Conservation (phyloP, 2,797 vertebrate species). For the Megalops cyprinoides region DNA sequence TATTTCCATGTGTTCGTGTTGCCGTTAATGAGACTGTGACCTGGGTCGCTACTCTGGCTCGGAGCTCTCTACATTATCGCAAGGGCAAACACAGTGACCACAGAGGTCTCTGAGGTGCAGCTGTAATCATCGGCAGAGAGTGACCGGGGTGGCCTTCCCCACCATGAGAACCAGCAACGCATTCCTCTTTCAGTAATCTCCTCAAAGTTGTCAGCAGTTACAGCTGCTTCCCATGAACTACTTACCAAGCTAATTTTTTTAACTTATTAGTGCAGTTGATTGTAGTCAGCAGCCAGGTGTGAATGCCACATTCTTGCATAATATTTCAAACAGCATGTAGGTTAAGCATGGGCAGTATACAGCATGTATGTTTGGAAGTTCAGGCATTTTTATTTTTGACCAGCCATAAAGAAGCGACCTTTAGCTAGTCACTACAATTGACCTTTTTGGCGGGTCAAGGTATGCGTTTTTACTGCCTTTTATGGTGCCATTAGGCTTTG, state of each 20-base stretch:
- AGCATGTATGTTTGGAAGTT: no score
- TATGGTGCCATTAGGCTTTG: neutral
- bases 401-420: no score
- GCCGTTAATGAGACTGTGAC: neutral
- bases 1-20: neutral
- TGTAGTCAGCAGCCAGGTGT: neutral
- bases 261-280: neutral
- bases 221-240: no score
- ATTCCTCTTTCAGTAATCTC: no score
- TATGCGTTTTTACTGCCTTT: no score
- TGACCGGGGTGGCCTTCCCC: neutral
- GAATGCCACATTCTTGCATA: neutral
- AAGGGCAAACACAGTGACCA: neutral
- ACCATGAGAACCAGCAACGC: no score
- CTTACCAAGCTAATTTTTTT: neutral
- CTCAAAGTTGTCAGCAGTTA: no score
- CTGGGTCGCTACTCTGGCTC: neutral
- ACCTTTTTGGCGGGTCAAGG: no score
- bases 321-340: neutral
- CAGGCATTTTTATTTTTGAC: no score
- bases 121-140: neutral
- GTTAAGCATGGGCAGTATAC: no score
- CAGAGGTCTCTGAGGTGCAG: neutral
- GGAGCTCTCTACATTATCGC: neutral
- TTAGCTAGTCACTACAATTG: no score